A percentile compares a stretch with the other conserved stretches of the same genome.
Evolutionary conservation across 2,888 invertebrate genomes (phyloP).

Genomic region (Spodoptera picta): DNA sequence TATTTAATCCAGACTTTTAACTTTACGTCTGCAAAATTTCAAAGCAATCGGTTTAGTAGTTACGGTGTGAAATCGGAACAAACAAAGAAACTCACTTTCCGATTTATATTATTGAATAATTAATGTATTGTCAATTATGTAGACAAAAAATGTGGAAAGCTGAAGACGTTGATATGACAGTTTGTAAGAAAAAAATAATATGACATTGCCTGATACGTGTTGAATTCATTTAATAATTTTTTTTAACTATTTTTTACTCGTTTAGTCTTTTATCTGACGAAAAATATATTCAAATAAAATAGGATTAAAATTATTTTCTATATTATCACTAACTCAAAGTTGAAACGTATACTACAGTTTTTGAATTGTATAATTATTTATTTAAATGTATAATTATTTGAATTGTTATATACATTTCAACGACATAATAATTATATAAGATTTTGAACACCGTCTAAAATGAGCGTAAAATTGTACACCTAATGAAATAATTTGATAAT

Average conservation of each 20-base stretch:
- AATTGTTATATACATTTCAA: slow-evolving; percentile 24
- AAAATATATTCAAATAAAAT: neutral
- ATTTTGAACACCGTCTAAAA: slow-evolving; percentile 26
- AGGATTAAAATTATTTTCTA: slow-evolving; percentile 4
- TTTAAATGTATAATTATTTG: no score
- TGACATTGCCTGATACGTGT: no score
- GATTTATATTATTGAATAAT: no score
- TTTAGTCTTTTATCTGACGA: slow-evolving; percentile 8
- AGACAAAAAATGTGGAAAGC: slow-evolving; percentile 1
- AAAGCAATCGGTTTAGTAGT: no score
- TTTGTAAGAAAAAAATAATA: no score
- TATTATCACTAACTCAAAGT: slow-evolving; percentile 10
- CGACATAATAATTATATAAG: slow-evolving; percentile 8
- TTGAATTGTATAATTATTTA: slow-evolving; percentile 18
- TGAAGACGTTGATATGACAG: no score
- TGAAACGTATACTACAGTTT: slow-evolving; percentile 16
- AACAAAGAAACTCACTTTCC: no score
- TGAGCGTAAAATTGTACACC: neutral
- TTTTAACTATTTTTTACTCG: neutral
- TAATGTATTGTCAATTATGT: slow-evolving; percentile 33
- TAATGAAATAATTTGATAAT: neutral
- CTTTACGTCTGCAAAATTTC: no score
- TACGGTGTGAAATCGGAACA: no score
- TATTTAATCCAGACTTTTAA: no score
- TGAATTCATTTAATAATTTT: neutral